Base-by-base conservation (phyloP, 2,113 vertebrate genomes). In the Aleadryas rufinucha region DNA sequence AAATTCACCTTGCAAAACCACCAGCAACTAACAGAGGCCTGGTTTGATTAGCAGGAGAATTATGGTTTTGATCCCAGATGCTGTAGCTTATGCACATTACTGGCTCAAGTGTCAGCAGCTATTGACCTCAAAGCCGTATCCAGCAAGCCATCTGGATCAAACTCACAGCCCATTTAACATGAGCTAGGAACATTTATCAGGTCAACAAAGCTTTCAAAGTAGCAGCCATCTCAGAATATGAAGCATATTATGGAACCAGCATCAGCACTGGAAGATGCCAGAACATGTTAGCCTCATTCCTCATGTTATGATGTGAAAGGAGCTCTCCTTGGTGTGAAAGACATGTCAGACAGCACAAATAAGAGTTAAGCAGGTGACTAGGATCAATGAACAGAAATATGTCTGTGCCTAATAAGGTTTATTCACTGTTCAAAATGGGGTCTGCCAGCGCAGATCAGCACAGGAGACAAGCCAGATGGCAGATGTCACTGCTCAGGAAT, bases 91-190 rank as follows among this genome's bases (percentile, higher is more conserved):
- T 69, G 80, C 49, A 89, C n/a, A 20, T 89, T 84, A 70, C 81
- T 69, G 89, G 81, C 93, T 89, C n/a, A 41, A 92, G 69, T 84
- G 89, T 91, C 95, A 94, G 64, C 81, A 95, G 80, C 84, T 76
- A 95, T 92, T 96, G 96, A 96, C 94, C 95, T 96, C 81, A 93
- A 91, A 89, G 77, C 31, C 53, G 28, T 68, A 79, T 68, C 89
- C 70, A 96, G 70, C 65, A 94, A 93, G 77, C 95, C 96, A 95
- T 94, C 95, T 97, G 94, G 84, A 94, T 93, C 89, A 91, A 89
- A 65, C 85, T 95, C 79, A 93, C 88, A 92, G 90, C 28, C 87
- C 91, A 93, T 96, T 96, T 95, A 95, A 94, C 94, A 84, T 79
- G 53, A 96, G 74, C 80, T 87, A 82, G 91, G 89, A 95, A 82